A percentile compares a stretch with the other conserved stretches of the same genome.
Evolutionary conservation across 1,140 invertebrate genomes (phyloP).

Genomic region (Drosophila ironensis): DNA sequence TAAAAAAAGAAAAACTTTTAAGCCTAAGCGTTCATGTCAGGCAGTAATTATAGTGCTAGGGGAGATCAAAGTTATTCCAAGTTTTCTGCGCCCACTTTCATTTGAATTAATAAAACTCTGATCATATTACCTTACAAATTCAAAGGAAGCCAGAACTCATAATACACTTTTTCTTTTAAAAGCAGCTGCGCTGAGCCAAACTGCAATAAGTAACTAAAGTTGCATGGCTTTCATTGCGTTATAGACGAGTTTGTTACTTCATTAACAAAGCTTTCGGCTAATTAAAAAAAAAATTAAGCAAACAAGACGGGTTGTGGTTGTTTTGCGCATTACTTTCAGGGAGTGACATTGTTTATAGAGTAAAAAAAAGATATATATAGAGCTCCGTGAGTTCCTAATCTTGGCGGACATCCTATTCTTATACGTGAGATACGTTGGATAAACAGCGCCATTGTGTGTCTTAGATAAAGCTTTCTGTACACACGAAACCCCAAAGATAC

Average conservation of each 20-base stretch:
- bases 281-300: too few relatives aligned
- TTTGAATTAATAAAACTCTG: too few relatives aligned
- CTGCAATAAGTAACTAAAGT: too few relatives aligned
- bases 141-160: too few relatives aligned
- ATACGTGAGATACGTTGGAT: conserved; percentile 15
- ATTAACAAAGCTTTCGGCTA: not conserved
- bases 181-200: too few relatives aligned
- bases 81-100: too few relatives aligned
- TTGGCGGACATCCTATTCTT: conserved; percentile 23
- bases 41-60: too few relatives aligned
- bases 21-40: too few relatives aligned
- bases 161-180: not conserved
- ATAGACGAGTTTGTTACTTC: not conserved
- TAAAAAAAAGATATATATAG: not conserved
- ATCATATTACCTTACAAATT: too few relatives aligned
- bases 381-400: not conserved
- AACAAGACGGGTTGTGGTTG: not conserved
- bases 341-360: not conserved
- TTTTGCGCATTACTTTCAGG: not conserved
- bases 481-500: conserved; percentile 38
- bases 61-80: too few relatives aligned
- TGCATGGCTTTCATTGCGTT: not conserved
- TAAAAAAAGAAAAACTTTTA: too few relatives aligned
- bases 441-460: conserved; percentile 31
- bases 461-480: conserved; percentile 51